A percentile compares a stretch with the other conserved stretches of the same genome.
Evolutionary conservation across 2,797 vertebrate genomes (phyloP).

Genomic region (Etheostoma perlongum): DNA sequence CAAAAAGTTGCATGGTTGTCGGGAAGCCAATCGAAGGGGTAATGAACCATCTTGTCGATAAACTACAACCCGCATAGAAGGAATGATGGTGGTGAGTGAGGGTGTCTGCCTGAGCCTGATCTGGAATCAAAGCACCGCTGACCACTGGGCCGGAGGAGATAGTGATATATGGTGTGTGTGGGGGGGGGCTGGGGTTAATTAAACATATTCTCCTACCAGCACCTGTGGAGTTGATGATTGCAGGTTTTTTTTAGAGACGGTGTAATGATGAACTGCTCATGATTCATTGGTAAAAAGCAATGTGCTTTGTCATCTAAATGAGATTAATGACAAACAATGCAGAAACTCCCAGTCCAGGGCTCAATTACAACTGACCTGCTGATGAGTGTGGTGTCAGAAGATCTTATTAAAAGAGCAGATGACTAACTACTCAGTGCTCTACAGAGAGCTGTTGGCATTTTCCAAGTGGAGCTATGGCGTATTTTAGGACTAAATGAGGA

Average conservation of each 20-base stretch:
- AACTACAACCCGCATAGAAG: constrained; percentile 1
- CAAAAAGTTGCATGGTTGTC: too few relatives aligned
- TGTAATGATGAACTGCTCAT: constrained; percentile 32
- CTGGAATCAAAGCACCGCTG: constrained; percentile 13
- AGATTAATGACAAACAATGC: constrained; percentile 47
- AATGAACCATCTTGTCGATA: neutral
- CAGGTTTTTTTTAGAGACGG: constrained; percentile 22
- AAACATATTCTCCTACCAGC: constrained; percentile 29
- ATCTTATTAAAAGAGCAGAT: neutral
- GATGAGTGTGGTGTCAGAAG: neutral
- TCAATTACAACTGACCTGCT: constrained; percentile 6
- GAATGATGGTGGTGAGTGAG: constrained; percentile 20
- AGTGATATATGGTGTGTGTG: constrained; percentile 15
- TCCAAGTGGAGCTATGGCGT: too few relatives aligned
- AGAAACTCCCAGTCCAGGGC: neutral
- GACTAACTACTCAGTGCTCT: neutral
- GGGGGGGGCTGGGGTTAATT: constrained; percentile 27
- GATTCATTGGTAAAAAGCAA: constrained; percentile 40
- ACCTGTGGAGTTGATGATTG: constrained; percentile 44
- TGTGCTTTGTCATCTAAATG: constrained; percentile 38
- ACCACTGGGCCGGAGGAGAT: neutral
- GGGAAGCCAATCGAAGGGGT: too few relatives aligned
- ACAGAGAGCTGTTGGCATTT: too few relatives aligned
- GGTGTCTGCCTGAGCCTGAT: constrained; percentile 2
- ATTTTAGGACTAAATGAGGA: too few relatives aligned